phyloP scores from a whole-genome alignment of 2,888 invertebrate genomes.

The Cremastobaeus sp. region DNA sequence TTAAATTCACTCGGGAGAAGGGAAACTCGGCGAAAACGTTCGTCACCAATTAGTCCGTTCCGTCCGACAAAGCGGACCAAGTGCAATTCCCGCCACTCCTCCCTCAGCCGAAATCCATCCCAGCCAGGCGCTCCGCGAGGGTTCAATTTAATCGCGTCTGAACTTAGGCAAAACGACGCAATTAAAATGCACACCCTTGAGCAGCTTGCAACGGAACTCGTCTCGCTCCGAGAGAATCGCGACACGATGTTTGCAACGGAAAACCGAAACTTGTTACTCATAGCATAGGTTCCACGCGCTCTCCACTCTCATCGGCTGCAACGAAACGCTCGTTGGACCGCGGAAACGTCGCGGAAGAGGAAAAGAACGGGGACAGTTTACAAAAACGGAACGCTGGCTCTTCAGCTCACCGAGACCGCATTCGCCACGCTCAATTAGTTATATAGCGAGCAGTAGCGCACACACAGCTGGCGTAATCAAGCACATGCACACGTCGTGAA shows the following conservation, averaged over 20 bases:
- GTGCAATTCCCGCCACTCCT: no score
- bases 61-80: not conserved
- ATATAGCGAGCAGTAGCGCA: conserved; percentile 36
- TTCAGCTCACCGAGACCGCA: conserved; percentile 30
- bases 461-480: conserved; percentile 51
- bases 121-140: conserved; percentile 4
- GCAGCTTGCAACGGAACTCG: conserved; percentile 2
- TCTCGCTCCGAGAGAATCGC: conserved; percentile 23
- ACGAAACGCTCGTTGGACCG: no score
- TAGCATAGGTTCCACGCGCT: no score
- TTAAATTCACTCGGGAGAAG: conserved; percentile 33
- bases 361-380: no score
- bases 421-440: conserved; percentile 33
- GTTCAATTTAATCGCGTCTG: conserved; percentile 4
- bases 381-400: conserved; percentile 10
- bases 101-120: conserved; percentile 10
- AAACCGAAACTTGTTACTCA: no score
- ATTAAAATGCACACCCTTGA: conserved; percentile 4
- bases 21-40: conserved; percentile 16
- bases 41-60: not conserved
- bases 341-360: no score
- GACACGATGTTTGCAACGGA: conserved; percentile 3
- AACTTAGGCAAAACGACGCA: conserved; percentile 28
- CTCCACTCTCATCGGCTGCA: no score
- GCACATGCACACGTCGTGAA: conserved; percentile 57